Evolutionary conservation across 2,797 vertebrate species (phyloP), one percentile per base, ranked within the genome.

Genomic region (Jordanella pulchra): DNA sequence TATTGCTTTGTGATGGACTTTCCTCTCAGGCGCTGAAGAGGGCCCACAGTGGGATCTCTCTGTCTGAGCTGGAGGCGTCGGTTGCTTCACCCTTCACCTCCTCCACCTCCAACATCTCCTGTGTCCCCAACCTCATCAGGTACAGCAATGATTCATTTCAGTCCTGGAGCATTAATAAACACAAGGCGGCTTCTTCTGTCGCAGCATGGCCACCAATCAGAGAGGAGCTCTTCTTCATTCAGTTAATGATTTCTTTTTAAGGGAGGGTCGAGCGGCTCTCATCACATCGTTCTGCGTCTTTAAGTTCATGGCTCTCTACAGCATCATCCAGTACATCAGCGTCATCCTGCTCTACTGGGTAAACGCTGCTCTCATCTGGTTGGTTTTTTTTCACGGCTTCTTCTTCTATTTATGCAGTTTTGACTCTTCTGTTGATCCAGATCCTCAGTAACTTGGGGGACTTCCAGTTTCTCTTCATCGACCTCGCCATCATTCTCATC

Each of bases 241-340:
- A 51, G 7, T n/a, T 21, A n/a, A n/a, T n/a, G n/a, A n/a, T n/a
- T n/a, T 75, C 28, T 69, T 3, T 1, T 82, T 81, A 93, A 99
- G 98, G 94, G 97, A 99, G 91, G 98, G 98, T 44, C 95, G 98
- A 72, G 98, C 97, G 11, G 98, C 98, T 82, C 94, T 99, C 85
- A 95, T 99, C 54, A 99, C 98, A 4, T 98, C 98, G 4, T 99
- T 99, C 93, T 99, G 97, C 73, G 97, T 99, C 9, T 99, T 99
- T 90, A 99, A 99, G 89, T 99, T 98, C 92, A 99, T 99, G 98
- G 98, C 97, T 73, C 89, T 99, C 23, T 99, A 98, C 94, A 99
- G 97, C 93, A 96, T 99, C 86, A 99, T 99, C 93, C 97, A 99
- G 89, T 99, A 98, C 91, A 93, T 97, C 92, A 97, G 95, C 69